Evolutionary conservation across 2,888 invertebrate genomes (phyloP).

Genomic region (Drosophila nr. perissopoda): DNA sequence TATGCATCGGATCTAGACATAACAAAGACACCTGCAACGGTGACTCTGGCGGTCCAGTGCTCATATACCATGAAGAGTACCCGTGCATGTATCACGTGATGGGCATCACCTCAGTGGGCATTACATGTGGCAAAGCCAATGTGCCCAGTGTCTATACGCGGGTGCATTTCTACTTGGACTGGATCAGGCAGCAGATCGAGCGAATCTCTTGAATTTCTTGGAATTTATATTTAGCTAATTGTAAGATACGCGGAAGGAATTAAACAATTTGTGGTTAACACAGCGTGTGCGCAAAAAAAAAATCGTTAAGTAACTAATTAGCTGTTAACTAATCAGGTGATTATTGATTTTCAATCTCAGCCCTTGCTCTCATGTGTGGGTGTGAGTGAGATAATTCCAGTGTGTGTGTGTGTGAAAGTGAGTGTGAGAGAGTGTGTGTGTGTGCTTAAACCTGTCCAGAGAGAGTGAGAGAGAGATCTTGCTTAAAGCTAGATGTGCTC

Average conservation of each 20-base stretch:
- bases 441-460: slow-evolving; percentile 39
- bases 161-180: slow-evolving; percentile 69
- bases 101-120: slow-evolving; percentile 73
- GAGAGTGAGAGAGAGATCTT: neutral
- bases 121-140: slow-evolving; percentile 70
- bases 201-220: slow-evolving; percentile 12
- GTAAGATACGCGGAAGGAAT: neutral
- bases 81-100: slow-evolving; percentile 75
- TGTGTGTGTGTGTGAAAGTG: neutral
- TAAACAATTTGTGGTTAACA: slow-evolving; percentile 12
- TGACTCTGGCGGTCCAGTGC: slow-evolving; percentile 79
- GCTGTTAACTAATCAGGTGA: slow-evolving; percentile 22
- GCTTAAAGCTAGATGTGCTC: neutral
- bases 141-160: slow-evolving; percentile 75
- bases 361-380: neutral
- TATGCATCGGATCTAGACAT: slow-evolving; percentile 74
- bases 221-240: neutral
- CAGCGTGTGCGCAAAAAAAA: slow-evolving; percentile 18
- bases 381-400: neutral
- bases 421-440: neutral
- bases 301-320: neutral
- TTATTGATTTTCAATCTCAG: neutral
- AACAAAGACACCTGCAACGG: slow-evolving; percentile 76
- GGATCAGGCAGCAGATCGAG: slow-evolving; percentile 67
- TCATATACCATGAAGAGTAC: slow-evolving; percentile 63